A percentile compares a stretch with the other conserved stretches of the same genome.
Conservation (phyloP, 2,888 invertebrate genomes). For the Metopia argyrocephala region DNA sequence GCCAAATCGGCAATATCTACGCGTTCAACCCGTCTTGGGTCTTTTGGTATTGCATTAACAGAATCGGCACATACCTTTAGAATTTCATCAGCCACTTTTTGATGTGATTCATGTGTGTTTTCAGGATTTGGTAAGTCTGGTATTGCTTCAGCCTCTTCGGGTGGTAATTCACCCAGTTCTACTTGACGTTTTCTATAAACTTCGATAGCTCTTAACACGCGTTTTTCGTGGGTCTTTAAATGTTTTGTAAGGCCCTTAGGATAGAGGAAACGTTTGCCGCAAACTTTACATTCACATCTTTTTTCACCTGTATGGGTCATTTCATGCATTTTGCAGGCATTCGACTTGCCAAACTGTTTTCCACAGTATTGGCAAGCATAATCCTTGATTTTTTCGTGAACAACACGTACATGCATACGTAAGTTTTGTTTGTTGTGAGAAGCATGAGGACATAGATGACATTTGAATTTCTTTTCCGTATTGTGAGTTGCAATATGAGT, state of each 20-base stretch:
- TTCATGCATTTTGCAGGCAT: constrained; percentile 75
- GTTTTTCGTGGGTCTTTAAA: constrained; percentile 74
- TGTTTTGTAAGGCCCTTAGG: constrained; percentile 75
- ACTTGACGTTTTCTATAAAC: constrained; percentile 74
- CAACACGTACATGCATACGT: constrained; percentile 74
- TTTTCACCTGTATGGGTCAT: constrained; percentile 75
- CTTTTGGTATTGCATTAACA: constrained; percentile 73
- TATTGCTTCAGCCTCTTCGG: constrained; percentile 60
- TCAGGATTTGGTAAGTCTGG: constrained; percentile 65
- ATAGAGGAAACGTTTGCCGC: constrained; percentile 75
- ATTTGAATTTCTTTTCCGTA: constrained; percentile 76
- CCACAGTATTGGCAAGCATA: constrained; percentile 75
- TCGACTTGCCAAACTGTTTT: constrained; percentile 74
- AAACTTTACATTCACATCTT: constrained; percentile 74
- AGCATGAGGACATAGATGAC: constrained; percentile 74
- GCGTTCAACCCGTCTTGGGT: constrained; percentile 74
- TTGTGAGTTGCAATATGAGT: constrained; percentile 76
- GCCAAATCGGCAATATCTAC: constrained; percentile 74
- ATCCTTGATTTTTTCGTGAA: constrained; percentile 75
- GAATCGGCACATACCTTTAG: constrained; percentile 73
- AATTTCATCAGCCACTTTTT: constrained; percentile 73
- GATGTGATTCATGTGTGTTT: constrained; percentile 66
- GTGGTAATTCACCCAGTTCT: constrained; percentile 69
- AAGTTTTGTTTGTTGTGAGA: constrained; percentile 75
- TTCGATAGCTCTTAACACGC: constrained; percentile 74